These are phyloP conservation scores for Cremastinae sp. DNA, from an alignment of 2,888 invertebrate species.

Conservation along the genomic window DNA sequence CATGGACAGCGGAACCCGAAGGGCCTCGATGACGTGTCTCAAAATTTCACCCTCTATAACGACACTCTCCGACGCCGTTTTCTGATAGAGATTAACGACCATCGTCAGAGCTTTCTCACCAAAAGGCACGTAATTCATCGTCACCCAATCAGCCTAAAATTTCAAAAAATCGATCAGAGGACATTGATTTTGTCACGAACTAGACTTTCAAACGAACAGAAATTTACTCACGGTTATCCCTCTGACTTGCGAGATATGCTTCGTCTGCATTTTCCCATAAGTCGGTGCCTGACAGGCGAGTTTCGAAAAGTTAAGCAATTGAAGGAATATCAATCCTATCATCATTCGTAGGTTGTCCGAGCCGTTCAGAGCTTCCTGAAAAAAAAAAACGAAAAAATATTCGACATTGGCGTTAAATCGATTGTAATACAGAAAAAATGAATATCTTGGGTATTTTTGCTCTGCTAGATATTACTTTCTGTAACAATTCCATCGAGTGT, in stretches of 20 bases:
- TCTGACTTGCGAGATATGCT: constrained; percentile 80
- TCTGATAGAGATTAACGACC: constrained; percentile 88
- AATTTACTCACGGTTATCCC: constrained; percentile 73
- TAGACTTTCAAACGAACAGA: neutral
- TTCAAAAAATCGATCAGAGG: neutral
- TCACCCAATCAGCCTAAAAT: constrained; percentile 86
- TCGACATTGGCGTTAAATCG: no score
- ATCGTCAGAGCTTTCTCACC: constrained; percentile 90
- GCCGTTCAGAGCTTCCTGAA: constrained; percentile 83
- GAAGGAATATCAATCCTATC: constrained; percentile 86
- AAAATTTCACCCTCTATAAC: constrained; percentile 88
- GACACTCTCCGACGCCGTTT: constrained; percentile 86
- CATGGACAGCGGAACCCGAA: constrained; percentile 88
- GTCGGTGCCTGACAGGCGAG: constrained; percentile 86
- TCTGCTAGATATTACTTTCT: constrained; percentile 81
- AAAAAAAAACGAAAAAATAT: constrained; percentile 63
- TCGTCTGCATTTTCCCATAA: constrained; percentile 82
- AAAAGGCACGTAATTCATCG: constrained; percentile 92
- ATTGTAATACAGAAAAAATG: no score
- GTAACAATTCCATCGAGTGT: constrained; percentile 92
- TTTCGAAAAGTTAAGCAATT: constrained; percentile 85
- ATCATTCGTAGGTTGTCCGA: constrained; percentile 84
- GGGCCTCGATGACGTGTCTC: constrained; percentile 86
- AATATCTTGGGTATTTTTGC: constrained; percentile 21
- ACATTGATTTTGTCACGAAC: neutral